Base-by-base conservation (phyloP, 30 jellyfish, hydroid and myxozoan species). In the Aurelia aurita region DNA sequence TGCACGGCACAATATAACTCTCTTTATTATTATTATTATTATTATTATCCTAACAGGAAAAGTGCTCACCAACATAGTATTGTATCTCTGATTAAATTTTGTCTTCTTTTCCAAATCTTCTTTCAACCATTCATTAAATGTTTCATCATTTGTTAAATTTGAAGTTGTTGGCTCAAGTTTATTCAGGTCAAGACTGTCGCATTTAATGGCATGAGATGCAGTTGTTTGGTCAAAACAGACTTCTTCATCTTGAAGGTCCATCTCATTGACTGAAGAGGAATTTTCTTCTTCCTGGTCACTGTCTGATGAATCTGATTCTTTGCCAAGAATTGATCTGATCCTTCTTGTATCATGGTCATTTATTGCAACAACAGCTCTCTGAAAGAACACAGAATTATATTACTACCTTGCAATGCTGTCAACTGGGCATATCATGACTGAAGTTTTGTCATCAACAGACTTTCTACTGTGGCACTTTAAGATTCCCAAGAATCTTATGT, bases 341-440 rank as follows among this genome's bases (percentile, higher is more conserved):
- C 29, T 69, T 47, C 72, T 61, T 57, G 72, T 87, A 88, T 79
- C 92, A n/a, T 79, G 88, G 12, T 88, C 83, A 39, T 44, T 26
- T 14, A 88, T 77, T 13, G 70, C 64, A 14, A 88, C 88, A 63
- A 80, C 96, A 26, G 88, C 86, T 51, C 91, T 71, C 96, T 88
- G 70, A 35, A 44, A 53, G 34, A 14, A 74, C 27, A 79, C 16
- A 7, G 14, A 39, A 39, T 39, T 9, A 4, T 39, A 0, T 39
- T 39, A 39, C 51, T 39, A 39, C 51, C 51, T 5, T 39, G 51
- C 1, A 9, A 39, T 39, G 51, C 51, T 39, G 0, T 6, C 0
- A 0, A 8, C 15, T 9, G 7, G 51, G 51, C 18, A 39, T 7
- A 39, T 0, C 51, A 39, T 0, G 51, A 12, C 9, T 7, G 51